phyloP scores from a whole-genome alignment of 2,888 invertebrate species.

The Lithophane semibrunnea region DNA sequence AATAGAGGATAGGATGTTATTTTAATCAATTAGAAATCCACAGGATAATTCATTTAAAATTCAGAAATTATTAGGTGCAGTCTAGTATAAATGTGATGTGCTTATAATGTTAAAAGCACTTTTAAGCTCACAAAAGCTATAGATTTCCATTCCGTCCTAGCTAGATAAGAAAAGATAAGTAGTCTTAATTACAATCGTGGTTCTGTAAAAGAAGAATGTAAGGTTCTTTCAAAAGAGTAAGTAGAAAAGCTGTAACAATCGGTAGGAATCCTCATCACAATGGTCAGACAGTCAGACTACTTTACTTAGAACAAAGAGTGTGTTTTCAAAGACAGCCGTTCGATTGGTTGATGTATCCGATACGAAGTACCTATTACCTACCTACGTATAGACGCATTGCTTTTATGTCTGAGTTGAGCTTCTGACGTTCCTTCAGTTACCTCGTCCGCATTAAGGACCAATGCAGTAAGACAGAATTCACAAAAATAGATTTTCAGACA shows the following conservation, averaged over 20 bases:
- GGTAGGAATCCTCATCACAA: slow-evolving; percentile 73
- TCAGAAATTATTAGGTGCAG: background rate
- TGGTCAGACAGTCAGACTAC: slow-evolving; percentile 66
- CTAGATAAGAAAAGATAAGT: slow-evolving; percentile 6
- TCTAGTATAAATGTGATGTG: too few species aligned
- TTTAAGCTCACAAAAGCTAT: background rate
- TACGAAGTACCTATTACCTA: slow-evolving; percentile 29
- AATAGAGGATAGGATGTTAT: background rate
- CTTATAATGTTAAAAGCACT: background rate
- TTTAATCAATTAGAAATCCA: background rate
- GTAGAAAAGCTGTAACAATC: slow-evolving; percentile 52
- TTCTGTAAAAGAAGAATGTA: slow-evolving; percentile 34
- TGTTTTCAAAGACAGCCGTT: slow-evolving; percentile 68
- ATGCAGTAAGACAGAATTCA: background rate
- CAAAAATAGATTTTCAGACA: too few species aligned
- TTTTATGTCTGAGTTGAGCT: background rate
- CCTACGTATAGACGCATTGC: background rate
- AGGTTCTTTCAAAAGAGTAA: slow-evolving; percentile 23
- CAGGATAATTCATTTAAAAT: background rate
- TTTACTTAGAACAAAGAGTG: slow-evolving; percentile 70
- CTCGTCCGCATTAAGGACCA: background rate
- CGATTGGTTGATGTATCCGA: slow-evolving; percentile 68
- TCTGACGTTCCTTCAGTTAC: background rate
- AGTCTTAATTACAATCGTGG: slow-evolving; percentile 41
- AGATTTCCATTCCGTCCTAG: background rate